phyloP scores from a whole-genome alignment of 2,888 invertebrate genomes.

The Drosophila paramelanica region DNA sequence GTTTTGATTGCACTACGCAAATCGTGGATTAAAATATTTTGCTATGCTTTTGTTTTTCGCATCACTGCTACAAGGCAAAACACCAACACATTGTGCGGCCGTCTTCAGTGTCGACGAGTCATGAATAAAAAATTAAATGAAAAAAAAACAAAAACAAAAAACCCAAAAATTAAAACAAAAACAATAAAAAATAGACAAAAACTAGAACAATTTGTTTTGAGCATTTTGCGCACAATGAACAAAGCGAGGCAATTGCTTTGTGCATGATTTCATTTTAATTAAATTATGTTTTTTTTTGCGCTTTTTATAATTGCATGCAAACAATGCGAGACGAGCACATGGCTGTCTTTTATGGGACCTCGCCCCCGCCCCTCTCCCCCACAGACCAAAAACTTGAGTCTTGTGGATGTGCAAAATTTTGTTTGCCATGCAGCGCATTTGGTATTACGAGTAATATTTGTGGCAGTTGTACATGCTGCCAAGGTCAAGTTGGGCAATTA shows the following conservation, averaged over 20 bases:
- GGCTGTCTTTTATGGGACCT: slow-evolving; percentile 30
- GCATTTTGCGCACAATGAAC: slow-evolving; percentile 73
- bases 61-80: slow-evolving; percentile 49
- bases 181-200: slow-evolving; percentile 53
- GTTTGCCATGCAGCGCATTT: slow-evolving; percentile 61
- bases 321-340: slow-evolving; percentile 59
- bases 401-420: slow-evolving; percentile 67
- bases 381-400: slow-evolving; percentile 5
- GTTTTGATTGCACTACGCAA: slow-evolving; percentile 56
- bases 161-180: slow-evolving; percentile 7
- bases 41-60: slow-evolving; percentile 24
- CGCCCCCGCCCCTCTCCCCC: background rate
- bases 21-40: slow-evolving; percentile 40
- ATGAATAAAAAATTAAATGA: slow-evolving; percentile 62
- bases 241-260: slow-evolving; percentile 79
- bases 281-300: slow-evolving; percentile 70
- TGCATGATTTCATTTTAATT: slow-evolving; percentile 80
- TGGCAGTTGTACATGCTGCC: slow-evolving; percentile 62
- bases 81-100: slow-evolving; percentile 52
- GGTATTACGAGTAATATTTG: slow-evolving; percentile 58
- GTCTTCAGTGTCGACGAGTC: slow-evolving; percentile 78
- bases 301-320: slow-evolving; percentile 76
- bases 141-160: slow-evolving; percentile 40
- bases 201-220: slow-evolving; percentile 75
- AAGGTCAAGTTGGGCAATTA: slow-evolving; percentile 75